A percentile compares a stretch with the other conserved stretches of the same genome.
These are phyloP conservation scores for Euborellia annulipes DNA, from an alignment of 1,140 invertebrate species.

Conservation along the genomic window DNA sequence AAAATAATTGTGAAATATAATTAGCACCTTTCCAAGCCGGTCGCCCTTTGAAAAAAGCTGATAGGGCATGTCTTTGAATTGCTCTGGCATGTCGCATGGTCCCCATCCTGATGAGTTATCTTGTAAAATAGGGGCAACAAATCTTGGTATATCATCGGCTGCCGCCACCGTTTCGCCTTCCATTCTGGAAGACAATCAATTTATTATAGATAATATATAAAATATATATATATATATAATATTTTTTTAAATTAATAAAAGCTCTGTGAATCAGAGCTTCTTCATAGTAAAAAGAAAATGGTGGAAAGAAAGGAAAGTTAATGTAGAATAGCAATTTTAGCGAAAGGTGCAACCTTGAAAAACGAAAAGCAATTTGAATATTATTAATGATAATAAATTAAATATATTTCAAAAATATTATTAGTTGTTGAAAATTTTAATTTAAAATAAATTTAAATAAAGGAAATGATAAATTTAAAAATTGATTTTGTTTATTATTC, in stretches of 20 bases:
- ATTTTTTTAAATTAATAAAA: neutral
- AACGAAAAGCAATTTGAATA: too few species aligned
- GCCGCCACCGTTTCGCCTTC: neutral
- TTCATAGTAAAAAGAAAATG: too few species aligned
- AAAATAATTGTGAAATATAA: neutral
- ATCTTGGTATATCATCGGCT: conserved; percentile 28
- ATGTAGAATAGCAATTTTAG: too few species aligned
- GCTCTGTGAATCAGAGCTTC: too few species aligned
- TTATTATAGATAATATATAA: neutral
- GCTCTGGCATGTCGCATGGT: conserved; percentile 81
- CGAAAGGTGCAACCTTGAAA: too few species aligned
- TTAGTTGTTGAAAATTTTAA: too few species aligned
- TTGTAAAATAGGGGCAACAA: conserved; percentile 58
- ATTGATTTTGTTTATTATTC: too few species aligned
- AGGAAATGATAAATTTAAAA: too few species aligned
- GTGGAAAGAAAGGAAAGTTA: too few species aligned
- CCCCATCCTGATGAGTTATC: conserved; percentile 91
- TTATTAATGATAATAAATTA: too few species aligned
- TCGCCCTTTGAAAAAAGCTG: conserved; percentile 97
- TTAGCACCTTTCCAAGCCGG: conserved; percentile 83
- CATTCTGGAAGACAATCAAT: neutral
- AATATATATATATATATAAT: neutral
- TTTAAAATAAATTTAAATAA: too few species aligned
- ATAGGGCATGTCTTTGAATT: conserved; percentile 96
- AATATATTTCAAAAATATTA: too few species aligned